Evolutionary conservation across 2,888 invertebrate genomes (phyloP), one percentile per base, ranked within the genome.

Genomic region (Nycteola revayana): DNA sequence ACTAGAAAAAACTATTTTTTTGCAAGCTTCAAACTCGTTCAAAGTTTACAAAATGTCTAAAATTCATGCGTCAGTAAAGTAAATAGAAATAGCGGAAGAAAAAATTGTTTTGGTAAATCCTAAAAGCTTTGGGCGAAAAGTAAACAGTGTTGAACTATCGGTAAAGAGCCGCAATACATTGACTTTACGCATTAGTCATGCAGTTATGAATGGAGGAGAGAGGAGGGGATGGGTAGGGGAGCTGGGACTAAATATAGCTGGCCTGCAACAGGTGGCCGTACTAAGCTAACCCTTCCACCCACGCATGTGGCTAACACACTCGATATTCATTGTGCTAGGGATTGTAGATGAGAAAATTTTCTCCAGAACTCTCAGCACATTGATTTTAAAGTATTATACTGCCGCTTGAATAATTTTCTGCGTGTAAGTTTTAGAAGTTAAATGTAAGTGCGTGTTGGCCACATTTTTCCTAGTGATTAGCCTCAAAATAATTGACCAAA

Each of bases 101-200:
- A 37, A 28, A 28, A 21, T 29, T 42, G 37, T 51, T 48, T 32
- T 35, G 30, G 32, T 10, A 38, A 35, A 32, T 36, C 25, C 26
- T 47, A 36, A 44, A 56, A 42, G 49, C 52, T 42, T 45, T 27
- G 25, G 31, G 42, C 32, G 7, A 36, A 45, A 28, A 32, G 10
- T 20, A 25, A 24, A 34, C 9, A 14, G 21, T 43, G 27, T 20
- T 24, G 28, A 39, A 30, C 10, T 23, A 24, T 17, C 20, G 34
- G 18, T 36, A 28, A 41, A 51, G 36, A 50, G 49, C 40, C 36
- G 49, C 45, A 54, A 49, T 53, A 49, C 53, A 43, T 50, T 47
- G 39, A 53, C 59, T 79, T 80, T 75, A 72, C 76, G 76, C 75
- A 82, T 86, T 86, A 86, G 78, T 87, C 86, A 85, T 64, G 59